Conservation (phyloP, 2,113 vertebrate species). For the Nothobranchius kuhntae region DNA sequence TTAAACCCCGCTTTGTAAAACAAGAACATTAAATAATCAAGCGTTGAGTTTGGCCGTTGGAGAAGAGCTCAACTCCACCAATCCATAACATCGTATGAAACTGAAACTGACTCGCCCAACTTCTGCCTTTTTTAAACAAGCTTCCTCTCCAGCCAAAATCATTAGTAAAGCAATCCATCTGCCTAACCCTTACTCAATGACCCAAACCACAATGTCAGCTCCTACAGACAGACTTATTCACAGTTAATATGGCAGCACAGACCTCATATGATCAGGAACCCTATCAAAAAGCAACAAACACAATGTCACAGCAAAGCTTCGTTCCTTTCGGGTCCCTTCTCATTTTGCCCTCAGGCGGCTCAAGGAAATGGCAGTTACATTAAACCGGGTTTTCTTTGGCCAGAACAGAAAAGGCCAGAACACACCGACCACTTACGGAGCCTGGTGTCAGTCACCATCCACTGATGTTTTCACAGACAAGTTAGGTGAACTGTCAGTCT, state of each 20-base stretch:
- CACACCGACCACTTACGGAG: constrained; percentile 58
- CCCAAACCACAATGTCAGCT: constrained; percentile 71
- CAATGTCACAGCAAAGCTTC: constrained; percentile 9
- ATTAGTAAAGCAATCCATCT: constrained; percentile 79
- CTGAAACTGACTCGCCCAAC: constrained; percentile 65
- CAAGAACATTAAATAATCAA: constrained; percentile 81
- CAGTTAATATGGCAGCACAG: constrained; percentile 33
- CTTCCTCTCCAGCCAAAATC: constrained; percentile 72
- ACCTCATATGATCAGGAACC: constrained; percentile 36
- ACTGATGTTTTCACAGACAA: constrained; percentile 62
- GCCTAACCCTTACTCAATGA: constrained; percentile 63
- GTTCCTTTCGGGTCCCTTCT: constrained; percentile 28
- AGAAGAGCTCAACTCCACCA: constrained; percentile 57
- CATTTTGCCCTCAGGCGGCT: constrained; percentile 26
- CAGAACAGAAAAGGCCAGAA: constrained; percentile 44
- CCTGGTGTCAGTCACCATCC: constrained; percentile 67
- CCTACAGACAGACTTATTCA: constrained; percentile 61
- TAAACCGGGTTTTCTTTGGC: constrained; percentile 77
- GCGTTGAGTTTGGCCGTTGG: constrained; percentile 54
- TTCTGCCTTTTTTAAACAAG: constrained; percentile 75
- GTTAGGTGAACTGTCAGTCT: constrained; percentile 69
- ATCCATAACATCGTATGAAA: constrained; percentile 75
- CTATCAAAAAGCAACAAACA: constrained; percentile 23
- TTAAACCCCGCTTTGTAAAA: constrained; percentile 74
- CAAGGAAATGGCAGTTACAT: constrained; percentile 63